phyloP scores from a whole-genome alignment of 2,113 vertebrate species.

The Notarius lentiginosus region DNA sequence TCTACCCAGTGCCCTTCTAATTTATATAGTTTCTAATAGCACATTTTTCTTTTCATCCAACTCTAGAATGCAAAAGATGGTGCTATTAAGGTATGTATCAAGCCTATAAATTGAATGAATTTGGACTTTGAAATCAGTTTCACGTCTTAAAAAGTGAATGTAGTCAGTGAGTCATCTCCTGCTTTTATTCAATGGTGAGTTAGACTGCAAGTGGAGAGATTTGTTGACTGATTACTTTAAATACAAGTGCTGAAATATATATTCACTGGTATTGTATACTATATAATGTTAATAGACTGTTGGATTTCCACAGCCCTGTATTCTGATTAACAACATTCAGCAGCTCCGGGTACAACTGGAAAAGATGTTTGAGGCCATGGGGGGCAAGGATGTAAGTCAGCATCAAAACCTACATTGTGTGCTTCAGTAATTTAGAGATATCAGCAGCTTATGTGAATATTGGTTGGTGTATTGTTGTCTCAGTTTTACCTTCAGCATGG shows the following conservation, averaged over 20 bases:
- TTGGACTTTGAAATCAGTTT: background rate
- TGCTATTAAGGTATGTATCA: constrained; percentile 45
- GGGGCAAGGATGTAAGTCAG: constrained; percentile 86
- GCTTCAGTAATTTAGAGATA: background rate
- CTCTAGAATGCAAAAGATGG: constrained; percentile 55
- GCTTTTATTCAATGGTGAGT: background rate
- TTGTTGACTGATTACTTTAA: background rate
- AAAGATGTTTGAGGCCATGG: constrained; percentile 99
- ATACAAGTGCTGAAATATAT: background rate
- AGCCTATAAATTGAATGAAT: background rate
- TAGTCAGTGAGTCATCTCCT: background rate
- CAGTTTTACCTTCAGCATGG: background rate
- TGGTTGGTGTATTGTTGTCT: background rate
- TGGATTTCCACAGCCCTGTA: constrained; percentile 79
- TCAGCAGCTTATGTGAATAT: background rate
- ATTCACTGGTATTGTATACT: background rate
- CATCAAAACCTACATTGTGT: background rate
- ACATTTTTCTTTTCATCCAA: constrained; percentile 14
- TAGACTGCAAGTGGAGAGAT: background rate
- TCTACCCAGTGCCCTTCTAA: no score
- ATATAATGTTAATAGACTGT: background rate
- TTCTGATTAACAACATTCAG: constrained; percentile 98
- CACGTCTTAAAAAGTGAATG: background rate
- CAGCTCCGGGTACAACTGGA: constrained; percentile 94
- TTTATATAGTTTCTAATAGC: background rate